Evolutionary conservation across 2,113 vertebrate species (phyloP), one percentile per base, ranked within the genome.

Genomic region (western clawed frog (Xenopus tropicalis)): DNA sequence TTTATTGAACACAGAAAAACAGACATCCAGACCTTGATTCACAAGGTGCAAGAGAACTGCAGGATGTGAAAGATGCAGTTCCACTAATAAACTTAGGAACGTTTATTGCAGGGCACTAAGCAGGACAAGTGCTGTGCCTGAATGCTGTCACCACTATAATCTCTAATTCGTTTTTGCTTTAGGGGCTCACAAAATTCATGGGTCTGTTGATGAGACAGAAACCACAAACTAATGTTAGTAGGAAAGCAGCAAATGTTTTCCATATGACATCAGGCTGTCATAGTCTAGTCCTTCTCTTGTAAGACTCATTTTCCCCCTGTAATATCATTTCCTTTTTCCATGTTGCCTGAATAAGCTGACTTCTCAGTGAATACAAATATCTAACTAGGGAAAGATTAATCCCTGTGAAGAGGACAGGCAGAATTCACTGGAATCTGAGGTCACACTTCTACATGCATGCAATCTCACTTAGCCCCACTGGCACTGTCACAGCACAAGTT

Each of bases 181-280:
- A 75, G 66, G 44, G 25, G 63, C 44, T 69, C 21, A 63, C 21
- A 23, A 76, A 71, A 51, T 56, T 14, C n/a, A 61, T 22, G 19
- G 20, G 20, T 43, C n/a, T 61, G 56, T 68, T 68, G 29, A 76
- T 54, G 59, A 68, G 42, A 19, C 70, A 61, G 37, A 72, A 54
- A 61, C 70, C 77, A 14, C 64, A 72, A 69, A 72, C 20, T 61
- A 69, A 43, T 63, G 42, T 77, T 71, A 58, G 62, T 21, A 71
- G 29, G 65, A 62, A 62, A 19, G 23, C 43, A 66, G 52, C 42
- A 71, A 71, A 66, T 77, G 64, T 58, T 54, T 78, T 78, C 69
- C 70, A 78, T 64, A 62, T 68, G 58, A 69, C 77, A 69, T 63
- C 59, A 61, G 58, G 20, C 56, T 62, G 21, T 42, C 52, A 70